phyloP scores from a whole-genome alignment of 2,797 vertebrate species.

The Gastrophryne carolinensis region DNA sequence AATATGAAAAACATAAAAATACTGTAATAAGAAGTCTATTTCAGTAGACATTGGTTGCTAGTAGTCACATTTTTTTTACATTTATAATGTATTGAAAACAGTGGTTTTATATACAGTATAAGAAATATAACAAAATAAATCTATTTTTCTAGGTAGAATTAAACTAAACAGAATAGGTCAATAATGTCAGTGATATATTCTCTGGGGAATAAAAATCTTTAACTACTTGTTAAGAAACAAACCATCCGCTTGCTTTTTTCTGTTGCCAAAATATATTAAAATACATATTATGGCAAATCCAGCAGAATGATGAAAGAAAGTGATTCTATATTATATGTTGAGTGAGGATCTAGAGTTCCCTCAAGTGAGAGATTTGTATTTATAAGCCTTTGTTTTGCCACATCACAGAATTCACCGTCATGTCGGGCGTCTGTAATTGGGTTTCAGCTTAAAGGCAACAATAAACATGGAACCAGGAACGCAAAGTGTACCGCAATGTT shows the following conservation, averaged over 20 bases:
- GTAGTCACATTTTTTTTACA: no score
- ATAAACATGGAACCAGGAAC: conserved; percentile 65
- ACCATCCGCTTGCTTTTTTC: background rate
- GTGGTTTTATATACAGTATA: no score
- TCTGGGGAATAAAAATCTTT: background rate
- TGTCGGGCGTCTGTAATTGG: conserved; percentile 67
- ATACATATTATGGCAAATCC: conserved; percentile 3
- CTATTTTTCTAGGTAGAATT: background rate
- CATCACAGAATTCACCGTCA: conserved; percentile 60
- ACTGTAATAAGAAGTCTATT: no score
- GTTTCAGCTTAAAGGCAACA: conserved; percentile 67
- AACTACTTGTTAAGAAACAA: background rate
- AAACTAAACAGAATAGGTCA: background rate
- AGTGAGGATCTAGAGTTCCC: conserved; percentile 8
- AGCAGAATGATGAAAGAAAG: background rate
- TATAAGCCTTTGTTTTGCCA: conserved; percentile 51
- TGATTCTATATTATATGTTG: background rate
- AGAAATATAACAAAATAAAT: background rate
- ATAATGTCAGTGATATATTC: background rate
- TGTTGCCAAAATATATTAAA: background rate
- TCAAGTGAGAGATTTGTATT: conserved; percentile 41
- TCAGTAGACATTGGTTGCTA: no score
- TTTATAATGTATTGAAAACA: no score
- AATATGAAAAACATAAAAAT: no score
- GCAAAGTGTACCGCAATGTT: conserved; percentile 57